A percentile compares a stretch with the other conserved stretches of the same genome.
Conservation (phyloP, 2,888 invertebrate species). For the Oscheius sp. region DNA sequence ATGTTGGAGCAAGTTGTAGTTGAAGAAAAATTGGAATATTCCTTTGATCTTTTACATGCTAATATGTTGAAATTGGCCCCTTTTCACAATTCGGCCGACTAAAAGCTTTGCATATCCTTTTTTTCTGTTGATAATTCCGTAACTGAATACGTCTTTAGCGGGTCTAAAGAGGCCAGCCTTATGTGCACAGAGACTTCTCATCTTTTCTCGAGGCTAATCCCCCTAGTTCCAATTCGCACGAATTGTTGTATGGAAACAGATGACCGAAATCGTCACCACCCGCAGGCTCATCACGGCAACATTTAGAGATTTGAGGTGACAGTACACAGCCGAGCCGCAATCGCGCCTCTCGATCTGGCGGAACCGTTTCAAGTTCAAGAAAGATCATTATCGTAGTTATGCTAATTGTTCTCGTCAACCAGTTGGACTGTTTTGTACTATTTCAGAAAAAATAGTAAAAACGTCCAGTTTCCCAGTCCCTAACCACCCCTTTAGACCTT, state of each 20-base stretch:
- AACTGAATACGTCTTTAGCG: slow-evolving; percentile 4
- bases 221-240: neutral
- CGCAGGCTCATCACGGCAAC: slow-evolving; percentile 12
- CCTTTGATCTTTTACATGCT: neutral
- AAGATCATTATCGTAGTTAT: slow-evolving; percentile 27
- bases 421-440: neutral
- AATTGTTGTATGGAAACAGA: neutral
- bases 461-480: neutral
- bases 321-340: slow-evolving; percentile 35
- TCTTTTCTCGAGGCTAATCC: slow-evolving; percentile 11
- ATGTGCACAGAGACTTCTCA: neutral
- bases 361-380: slow-evolving; percentile 29
- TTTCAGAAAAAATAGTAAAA: neutral
- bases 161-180: neutral
- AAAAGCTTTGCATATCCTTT: too few species aligned
- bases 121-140: neutral
- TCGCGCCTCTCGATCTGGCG: slow-evolving; percentile 30
- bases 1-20: neutral
- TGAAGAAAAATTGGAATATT: neutral
- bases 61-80: too few species aligned
- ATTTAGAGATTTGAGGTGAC: slow-evolving; percentile 32
- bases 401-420: slow-evolving; percentile 22
- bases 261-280: slow-evolving; percentile 12
- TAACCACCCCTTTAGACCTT: slow-evolving; percentile 12
- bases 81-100: too few species aligned